Base-by-base conservation (phyloP, 1,140 invertebrate species). In the Aplysia californica region DNA sequence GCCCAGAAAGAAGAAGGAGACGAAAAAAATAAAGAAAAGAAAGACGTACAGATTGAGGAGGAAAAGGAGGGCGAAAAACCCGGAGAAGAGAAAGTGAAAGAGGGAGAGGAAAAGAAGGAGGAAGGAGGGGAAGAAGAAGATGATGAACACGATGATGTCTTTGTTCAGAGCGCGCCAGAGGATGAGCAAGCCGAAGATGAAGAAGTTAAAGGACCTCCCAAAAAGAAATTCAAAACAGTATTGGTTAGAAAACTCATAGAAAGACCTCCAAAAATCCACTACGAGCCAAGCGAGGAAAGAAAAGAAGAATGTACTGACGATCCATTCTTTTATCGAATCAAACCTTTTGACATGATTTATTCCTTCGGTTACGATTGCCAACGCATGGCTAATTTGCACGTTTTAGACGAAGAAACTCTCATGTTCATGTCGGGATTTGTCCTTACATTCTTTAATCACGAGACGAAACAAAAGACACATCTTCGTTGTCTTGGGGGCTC, bases 381-480 rank as follows among this genome's bases (percentile, higher is more conserved):
- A 36, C 58, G 72, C 0, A 65, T 75, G 61, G 72, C 59, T 3
- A 75, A 75, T 31, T 33, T 75, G 3, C 59, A 65, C n/a, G 72
- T 75, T 2, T 33, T 75, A 33, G 72, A 75, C 41, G 41, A 66
- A 20, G 23, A n/a, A 10, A 75, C 72, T 18, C 26, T 75, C 2
- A 26, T 75, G 2, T 75, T 39, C n/a, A 75, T 75, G 72, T 75
- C 72, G 23, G 61, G 72, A 1, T 75, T 75, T 66, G 61, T 66
- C 1, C 33, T 75, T 1, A 66, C 72, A 10, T 75, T 75, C 31
- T 59, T 65, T 10, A 35, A 66, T 29, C 72, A 75, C 29, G 29
- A 1, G 66, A 75, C 72, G n/a, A 3, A 39, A 21, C 23, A 75
- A 23, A 64, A 75, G 31, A 41, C 72, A 31, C 66, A 65, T 36